Conservation (phyloP, 2,888 invertebrate species). For the Cosmorhoe ocellata region DNA sequence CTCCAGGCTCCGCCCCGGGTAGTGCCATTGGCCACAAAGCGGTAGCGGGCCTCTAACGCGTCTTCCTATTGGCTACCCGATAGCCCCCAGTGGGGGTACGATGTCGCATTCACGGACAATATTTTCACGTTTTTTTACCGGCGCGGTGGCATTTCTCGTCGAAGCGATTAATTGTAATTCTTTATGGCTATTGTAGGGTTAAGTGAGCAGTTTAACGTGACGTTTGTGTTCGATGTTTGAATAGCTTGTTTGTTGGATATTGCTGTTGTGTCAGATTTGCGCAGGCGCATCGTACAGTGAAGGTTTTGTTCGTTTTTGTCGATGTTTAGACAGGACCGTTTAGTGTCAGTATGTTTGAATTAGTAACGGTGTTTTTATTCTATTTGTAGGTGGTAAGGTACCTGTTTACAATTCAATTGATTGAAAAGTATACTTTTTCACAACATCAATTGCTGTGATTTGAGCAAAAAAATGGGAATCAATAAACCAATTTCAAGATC, state of each 20-base stretch:
- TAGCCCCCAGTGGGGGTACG: constrained; percentile 62
- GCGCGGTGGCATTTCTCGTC: constrained; percentile 76
- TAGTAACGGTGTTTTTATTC: constrained; percentile 44
- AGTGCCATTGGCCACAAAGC: constrained; percentile 70
- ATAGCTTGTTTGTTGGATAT: constrained; percentile 51
- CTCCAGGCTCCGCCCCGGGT: constrained; percentile 78
- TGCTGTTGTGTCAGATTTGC: constrained; percentile 52
- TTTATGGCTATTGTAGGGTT: constrained; percentile 79
- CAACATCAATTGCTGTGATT: not conserved
- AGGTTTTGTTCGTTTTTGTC: constrained; percentile 47
- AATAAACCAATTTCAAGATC: constrained; percentile 4
- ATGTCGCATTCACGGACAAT: constrained; percentile 66
- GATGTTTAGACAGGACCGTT: constrained; percentile 47
- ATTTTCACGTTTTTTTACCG: constrained; percentile 77
- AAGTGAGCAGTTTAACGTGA: constrained; percentile 74
- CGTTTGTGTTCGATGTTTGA: constrained; percentile 63
- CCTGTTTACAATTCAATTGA: constrained; percentile 27
- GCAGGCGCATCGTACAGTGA: constrained; percentile 48
- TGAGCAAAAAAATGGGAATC: not conserved
- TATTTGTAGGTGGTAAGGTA: constrained; percentile 24
- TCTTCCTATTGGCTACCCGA: constrained; percentile 70
- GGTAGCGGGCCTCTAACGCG: constrained; percentile 59
- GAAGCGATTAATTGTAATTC: constrained; percentile 80
- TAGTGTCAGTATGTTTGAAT: constrained; percentile 45
- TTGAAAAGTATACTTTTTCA: constrained; percentile 26